Conservation (phyloP, 2,888 invertebrate species). For the Lasioglossum leucozonium region DNA sequence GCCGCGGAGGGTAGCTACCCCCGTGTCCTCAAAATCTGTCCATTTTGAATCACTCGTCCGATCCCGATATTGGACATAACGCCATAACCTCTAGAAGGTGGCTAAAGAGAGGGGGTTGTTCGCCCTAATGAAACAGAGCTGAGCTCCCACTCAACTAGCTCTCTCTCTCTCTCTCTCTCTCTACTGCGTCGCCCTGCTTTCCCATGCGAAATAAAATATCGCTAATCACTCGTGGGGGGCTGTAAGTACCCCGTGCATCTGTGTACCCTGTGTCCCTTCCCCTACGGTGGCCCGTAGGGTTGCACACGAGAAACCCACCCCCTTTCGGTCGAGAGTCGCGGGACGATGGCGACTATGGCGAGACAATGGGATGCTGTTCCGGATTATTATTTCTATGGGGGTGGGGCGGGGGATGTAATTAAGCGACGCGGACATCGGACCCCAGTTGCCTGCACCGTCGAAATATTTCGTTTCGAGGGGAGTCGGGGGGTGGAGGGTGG, state of each 20-base stretch:
- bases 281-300: not conserved
- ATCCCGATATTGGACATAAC: slow-evolving; percentile 79
- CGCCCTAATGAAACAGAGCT: slow-evolving; percentile 82
- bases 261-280: slow-evolving; percentile 66
- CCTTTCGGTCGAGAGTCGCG: slow-evolving; percentile 34
- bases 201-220: slow-evolving; percentile 85
- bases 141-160: slow-evolving; percentile 84
- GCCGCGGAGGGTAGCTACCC: not conserved
- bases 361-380: slow-evolving; percentile 58
- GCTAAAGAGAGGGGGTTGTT: slow-evolving; percentile 32
- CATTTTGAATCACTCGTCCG: slow-evolving; percentile 72
- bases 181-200: slow-evolving; percentile 84
- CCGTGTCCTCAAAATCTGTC: slow-evolving; percentile 65
- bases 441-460: not conserved
- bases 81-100: slow-evolving; percentile 66
- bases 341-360: slow-evolving; percentile 61
- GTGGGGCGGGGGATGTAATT: slow-evolving; percentile 43
- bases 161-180: slow-evolving; percentile 74
- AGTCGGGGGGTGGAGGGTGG: slow-evolving; percentile 23
- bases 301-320: slow-evolving; percentile 33
- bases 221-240: slow-evolving; percentile 83
- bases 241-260: slow-evolving; percentile 77
- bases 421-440: slow-evolving; percentile 40
- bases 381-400: slow-evolving; percentile 52
- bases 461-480: slow-evolving; percentile 46